phyloP scores from a whole-genome alignment of 1,140 invertebrate species.

The Goniozus legneri region DNA sequence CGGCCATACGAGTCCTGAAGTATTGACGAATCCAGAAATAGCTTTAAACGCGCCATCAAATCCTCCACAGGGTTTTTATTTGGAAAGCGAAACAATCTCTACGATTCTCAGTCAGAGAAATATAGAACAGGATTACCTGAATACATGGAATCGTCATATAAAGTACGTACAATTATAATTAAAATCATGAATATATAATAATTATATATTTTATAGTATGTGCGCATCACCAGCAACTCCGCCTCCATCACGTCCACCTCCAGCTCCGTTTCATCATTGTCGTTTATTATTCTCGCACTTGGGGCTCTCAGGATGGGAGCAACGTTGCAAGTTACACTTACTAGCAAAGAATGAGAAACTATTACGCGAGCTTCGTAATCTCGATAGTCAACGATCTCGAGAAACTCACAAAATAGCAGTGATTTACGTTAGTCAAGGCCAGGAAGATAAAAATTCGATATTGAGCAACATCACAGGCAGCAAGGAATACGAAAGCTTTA shows the following conservation, averaged over 20 bases:
- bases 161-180: constrained; percentile 23
- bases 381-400: constrained; percentile 85
- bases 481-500: constrained; percentile 90
- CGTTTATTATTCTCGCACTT: constrained; percentile 85
- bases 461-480: constrained; percentile 72
- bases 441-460: constrained; percentile 94
- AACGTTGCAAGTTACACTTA: constrained; percentile 79
- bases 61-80: constrained; percentile 63
- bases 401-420: constrained; percentile 99
- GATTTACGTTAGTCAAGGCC: constrained; percentile 94
- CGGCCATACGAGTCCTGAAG: constrained; percentile 89
- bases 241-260: constrained; percentile 44
- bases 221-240: constrained; percentile 35
- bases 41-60: constrained; percentile 70
- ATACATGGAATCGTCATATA: constrained; percentile 50
- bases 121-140: constrained; percentile 69
- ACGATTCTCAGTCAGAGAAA: constrained; percentile 77
- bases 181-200: constrained; percentile 5
- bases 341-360: constrained; percentile 88
- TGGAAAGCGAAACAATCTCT: constrained; percentile 82
- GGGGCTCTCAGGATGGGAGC: constrained; percentile 86
- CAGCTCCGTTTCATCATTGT: constrained; percentile 77
- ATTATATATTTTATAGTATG: constrained; percentile 28
- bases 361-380: constrained; percentile 84
- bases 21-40: constrained; percentile 67